Evolutionary conservation across 1,140 invertebrate species (phyloP).

Genomic region (Cotesia glomerata): DNA sequence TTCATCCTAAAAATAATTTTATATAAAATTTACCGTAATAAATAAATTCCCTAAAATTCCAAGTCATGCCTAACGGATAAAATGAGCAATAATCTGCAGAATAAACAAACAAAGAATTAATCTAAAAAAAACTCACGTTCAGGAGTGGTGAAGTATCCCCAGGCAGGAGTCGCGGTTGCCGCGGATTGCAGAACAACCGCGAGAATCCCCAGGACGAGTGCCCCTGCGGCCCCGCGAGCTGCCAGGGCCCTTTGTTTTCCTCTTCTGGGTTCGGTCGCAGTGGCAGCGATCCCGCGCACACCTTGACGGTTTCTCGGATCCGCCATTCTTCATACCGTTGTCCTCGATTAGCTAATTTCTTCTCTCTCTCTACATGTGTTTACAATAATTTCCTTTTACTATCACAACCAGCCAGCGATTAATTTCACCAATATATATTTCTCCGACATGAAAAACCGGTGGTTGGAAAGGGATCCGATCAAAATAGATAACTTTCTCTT

Average conservation of each 20-base stretch:
- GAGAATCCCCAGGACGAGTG: conserved; percentile 76
- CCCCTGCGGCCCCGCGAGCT: conserved; percentile 67
- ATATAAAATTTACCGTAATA: too few species aligned
- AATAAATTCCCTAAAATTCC: background rate
- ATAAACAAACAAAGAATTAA: background rate
- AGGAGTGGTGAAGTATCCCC: conserved; percentile 79
- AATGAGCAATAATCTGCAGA: background rate
- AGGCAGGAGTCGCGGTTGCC: conserved; percentile 77
- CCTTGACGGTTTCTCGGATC: conserved; percentile 56
- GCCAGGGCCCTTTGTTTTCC: conserved; percentile 56
- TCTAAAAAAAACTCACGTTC: conserved; percentile 59
- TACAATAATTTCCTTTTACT: background rate
- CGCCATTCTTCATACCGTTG: conserved; percentile 61
- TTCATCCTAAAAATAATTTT: too few species aligned
- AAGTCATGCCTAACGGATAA: background rate
- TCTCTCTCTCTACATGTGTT: background rate
- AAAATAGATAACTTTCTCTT: conserved; percentile 23
- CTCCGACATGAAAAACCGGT: background rate
- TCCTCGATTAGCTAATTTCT: conserved; percentile 17
- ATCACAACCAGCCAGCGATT: background rate
- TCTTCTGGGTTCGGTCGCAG: conserved; percentile 51
- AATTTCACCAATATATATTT: background rate
- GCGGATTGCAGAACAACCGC: conserved; percentile 74
- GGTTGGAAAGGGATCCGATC: background rate
- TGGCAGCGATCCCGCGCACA: conserved; percentile 57